A percentile compares a stretch with the other conserved stretches of the same genome.
These are phyloP conservation scores for Siphlonurus alternatus DNA, from an alignment of 2,888 invertebrate species.

Conservation along the genomic window DNA sequence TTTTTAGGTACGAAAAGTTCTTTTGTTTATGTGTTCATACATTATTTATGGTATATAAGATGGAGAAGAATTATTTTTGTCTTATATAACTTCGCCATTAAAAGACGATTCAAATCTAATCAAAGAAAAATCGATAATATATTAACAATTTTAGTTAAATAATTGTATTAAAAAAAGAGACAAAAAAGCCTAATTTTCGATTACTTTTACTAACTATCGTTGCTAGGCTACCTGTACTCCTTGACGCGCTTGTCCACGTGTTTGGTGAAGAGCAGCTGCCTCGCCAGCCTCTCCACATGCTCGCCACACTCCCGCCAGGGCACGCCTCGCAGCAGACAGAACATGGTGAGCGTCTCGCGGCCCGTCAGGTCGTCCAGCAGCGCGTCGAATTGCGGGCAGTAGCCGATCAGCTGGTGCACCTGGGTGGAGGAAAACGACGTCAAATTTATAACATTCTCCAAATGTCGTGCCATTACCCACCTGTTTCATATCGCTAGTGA, in stretches of 20 bases:
- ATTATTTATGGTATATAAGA: no score
- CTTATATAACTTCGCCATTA: no score
- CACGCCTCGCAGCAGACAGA: constrained; percentile 45
- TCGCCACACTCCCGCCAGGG: constrained; percentile 20
- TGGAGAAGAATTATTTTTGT: no score
- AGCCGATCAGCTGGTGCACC: constrained; percentile 32
- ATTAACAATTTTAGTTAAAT: no score
- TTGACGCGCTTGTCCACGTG: constrained; percentile 43
- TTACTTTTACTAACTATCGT: no score
- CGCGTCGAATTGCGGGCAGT: constrained; percentile 64
- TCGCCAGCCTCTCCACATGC: constrained; percentile 29
- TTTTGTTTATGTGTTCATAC: no score
- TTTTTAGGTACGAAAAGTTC: no score
- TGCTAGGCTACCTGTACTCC: constrained; percentile 30
- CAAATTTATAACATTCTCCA: neutral
- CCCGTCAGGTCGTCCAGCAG: constrained; percentile 53
- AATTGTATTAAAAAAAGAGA: no score
- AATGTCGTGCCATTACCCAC: constrained; percentile 8
- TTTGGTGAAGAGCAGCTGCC: constrained; percentile 39
- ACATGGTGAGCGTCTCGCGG: constrained; percentile 47
- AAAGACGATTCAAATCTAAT: no score
- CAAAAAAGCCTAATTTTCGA: no score
- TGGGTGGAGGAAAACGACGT: constrained; percentile 10
- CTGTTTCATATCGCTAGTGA: constrained; percentile 21
- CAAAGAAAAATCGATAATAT: no score